phyloP scores from a whole-genome alignment of 1,140 invertebrate species.

The Littorina saxatilis region DNA sequence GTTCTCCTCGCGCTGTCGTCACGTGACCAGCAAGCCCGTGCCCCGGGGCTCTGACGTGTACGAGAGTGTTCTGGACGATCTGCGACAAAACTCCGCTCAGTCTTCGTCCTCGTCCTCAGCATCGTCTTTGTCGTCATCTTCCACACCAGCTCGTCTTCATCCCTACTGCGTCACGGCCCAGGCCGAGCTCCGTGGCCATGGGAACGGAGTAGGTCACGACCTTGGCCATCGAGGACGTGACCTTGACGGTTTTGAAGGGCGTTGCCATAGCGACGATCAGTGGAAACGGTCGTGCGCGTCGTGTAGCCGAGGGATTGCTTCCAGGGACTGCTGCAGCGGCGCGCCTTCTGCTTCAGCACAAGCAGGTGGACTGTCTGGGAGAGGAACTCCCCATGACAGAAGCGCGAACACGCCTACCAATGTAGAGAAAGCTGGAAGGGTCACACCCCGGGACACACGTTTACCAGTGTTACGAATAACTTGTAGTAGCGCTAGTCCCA shows the following conservation, averaged over 20 bases:
- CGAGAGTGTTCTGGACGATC: conserved; percentile 30
- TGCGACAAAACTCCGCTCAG: neutral
- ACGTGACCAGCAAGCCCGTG: neutral
- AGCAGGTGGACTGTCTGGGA: neutral
- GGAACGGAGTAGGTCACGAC: neutral
- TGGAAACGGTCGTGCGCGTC: no score
- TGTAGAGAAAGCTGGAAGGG: no score
- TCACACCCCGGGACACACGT: no score
- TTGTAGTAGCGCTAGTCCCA: no score
- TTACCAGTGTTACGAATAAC: no score
- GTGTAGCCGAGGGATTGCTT: no score
- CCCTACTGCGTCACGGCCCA: neutral
- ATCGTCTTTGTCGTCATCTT: neutral
- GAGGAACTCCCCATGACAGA: neutral
- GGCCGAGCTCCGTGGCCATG: neutral
- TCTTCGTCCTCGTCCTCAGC: neutral
- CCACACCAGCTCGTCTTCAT: neutral
- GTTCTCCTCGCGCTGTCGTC: neutral
- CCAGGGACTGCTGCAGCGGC: neutral
- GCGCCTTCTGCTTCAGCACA: neutral
- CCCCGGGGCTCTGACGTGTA: conserved; percentile 19
- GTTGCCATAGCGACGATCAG: no score
- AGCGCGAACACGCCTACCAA: neutral
- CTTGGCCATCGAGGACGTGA: no score
- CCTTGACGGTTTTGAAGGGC: no score